Evolutionary conservation across 2,888 invertebrate genomes (phyloP).

Genomic region (Spisula solida): DNA sequence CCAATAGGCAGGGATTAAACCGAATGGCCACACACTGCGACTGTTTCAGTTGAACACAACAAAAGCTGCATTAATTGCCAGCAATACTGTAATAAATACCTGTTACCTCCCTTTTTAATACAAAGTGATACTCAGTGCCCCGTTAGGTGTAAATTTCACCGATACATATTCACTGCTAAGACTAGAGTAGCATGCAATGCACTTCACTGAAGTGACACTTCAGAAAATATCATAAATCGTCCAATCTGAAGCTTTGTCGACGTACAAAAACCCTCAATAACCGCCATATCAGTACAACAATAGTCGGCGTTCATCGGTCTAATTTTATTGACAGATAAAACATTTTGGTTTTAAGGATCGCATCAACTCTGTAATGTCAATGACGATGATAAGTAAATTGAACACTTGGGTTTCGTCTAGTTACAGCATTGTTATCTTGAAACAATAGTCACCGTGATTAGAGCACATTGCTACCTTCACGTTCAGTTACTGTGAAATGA

Average conservation of each 20-base stretch:
- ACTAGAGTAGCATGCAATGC: conserved; percentile 14
- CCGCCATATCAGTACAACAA: conserved; percentile 57
- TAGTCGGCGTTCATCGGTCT: conserved; percentile 51
- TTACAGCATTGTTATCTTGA: conserved; percentile 63
- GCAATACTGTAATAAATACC: not conserved
- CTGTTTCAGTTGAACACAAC: too few species aligned
- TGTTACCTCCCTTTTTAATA: conserved; percentile 9
- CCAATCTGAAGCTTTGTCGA: conserved; percentile 15
- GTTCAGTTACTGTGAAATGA: conserved; percentile 39
- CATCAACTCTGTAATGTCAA: conserved; percentile 58
- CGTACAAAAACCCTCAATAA: conserved; percentile 16
- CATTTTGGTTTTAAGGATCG: conserved; percentile 38
- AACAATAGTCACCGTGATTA: conserved; percentile 52
- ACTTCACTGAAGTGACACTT: conserved; percentile 21
- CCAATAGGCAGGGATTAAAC: too few species aligned
- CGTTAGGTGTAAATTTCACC: conserved; percentile 8
- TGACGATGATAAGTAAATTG: conserved; percentile 60
- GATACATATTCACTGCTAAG: not conserved
- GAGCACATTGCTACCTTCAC: conserved; percentile 49
- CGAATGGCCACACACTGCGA: too few species aligned
- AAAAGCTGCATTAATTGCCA: too few species aligned
- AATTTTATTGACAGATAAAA: conserved; percentile 57
- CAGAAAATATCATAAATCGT: conserved; percentile 25
- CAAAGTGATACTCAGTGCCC: not conserved
- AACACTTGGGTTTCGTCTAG: conserved; percentile 56